Percentiles rank a stretch among this genome's conserved stretches.
Evolutionary conservation across 2,113 vertebrate genomes (phyloP).

Genomic region (Triplophysa rosa): DNA sequence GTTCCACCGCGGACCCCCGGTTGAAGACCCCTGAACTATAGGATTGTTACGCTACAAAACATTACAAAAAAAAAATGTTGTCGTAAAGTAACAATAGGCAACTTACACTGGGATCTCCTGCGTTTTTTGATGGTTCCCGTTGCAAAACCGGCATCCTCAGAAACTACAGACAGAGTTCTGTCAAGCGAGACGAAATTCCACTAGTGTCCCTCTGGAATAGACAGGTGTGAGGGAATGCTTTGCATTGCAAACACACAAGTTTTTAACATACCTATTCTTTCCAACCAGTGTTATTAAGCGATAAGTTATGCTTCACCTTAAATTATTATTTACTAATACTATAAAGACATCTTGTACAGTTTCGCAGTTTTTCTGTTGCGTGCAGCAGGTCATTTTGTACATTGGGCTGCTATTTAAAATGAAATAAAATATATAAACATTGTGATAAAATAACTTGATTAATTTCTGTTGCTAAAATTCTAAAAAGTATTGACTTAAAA

Average conservation of each 20-base stretch:
- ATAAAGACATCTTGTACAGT: neutral
- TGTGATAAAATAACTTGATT: no score
- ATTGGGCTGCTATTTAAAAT: no score
- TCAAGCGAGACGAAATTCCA: constrained; percentile 37
- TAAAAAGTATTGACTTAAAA: neutral
- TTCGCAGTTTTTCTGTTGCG: neutral
- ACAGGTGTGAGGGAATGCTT: constrained; percentile 4
- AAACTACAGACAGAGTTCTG: constrained; percentile 26
- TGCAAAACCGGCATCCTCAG: constrained; percentile 71
- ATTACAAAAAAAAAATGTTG: neutral
- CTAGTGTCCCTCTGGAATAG: constrained; percentile 44
- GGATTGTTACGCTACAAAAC: neutral
- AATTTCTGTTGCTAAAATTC: no score
- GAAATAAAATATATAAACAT: no score
- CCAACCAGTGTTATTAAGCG: no score
- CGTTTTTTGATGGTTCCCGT: constrained; percentile 61
- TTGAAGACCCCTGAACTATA: no score
- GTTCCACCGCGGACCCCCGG: no score
- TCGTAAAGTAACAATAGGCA: neutral
- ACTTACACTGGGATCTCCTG: constrained; percentile 67
- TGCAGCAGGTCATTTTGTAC: no score
- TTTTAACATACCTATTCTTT: neutral
- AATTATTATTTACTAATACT: neutral
- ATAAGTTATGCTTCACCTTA: neutral
- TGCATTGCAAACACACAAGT: neutral